Conservation (phyloP, 2,888 invertebrate species). For the Mechanitis messenoides region DNA sequence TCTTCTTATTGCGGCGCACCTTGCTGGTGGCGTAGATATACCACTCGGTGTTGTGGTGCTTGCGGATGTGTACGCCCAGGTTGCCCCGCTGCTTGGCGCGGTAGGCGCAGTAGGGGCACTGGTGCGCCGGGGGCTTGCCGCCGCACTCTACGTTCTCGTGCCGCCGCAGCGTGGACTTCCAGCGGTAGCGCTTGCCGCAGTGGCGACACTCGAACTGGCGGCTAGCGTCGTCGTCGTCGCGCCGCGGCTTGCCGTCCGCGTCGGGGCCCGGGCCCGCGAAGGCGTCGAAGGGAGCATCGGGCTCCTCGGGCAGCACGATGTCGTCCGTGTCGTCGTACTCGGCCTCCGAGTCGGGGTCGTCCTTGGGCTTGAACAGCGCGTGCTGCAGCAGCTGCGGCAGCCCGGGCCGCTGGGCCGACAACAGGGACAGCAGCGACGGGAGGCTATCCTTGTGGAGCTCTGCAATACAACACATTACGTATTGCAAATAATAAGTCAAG, state of each 20-base stretch:
- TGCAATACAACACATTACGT: conserved; percentile 69
- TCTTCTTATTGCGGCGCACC: conserved; percentile 68
- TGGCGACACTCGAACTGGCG: conserved; percentile 86
- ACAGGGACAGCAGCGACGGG: conserved; percentile 68
- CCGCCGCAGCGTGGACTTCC: conserved; percentile 89
- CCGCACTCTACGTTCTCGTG: conserved; percentile 91
- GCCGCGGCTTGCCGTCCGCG: conserved; percentile 26
- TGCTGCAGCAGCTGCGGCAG: conserved; percentile 57
- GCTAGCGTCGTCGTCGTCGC: conserved; percentile 68
- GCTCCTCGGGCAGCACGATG: conserved; percentile 68
- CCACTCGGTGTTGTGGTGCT: conserved; percentile 81
- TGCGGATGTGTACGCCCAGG: conserved; percentile 86
- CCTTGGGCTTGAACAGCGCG: conserved; percentile 45
- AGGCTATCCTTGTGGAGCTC: conserved; percentile 61
- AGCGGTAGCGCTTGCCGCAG: conserved; percentile 90
- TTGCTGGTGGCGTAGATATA: conserved; percentile 70
- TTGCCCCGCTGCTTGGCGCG: conserved; percentile 89
- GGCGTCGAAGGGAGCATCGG: conserved; percentile 48
- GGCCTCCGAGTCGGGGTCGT: conserved; percentile 69
- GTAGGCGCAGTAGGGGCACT: conserved; percentile 87
- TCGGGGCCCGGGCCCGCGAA: conserved; percentile 27
- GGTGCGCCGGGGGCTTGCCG: conserved; percentile 88
- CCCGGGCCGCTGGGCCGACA: conserved; percentile 56
- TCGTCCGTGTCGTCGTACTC: conserved; percentile 74
- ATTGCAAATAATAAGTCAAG: conserved; percentile 68